Base-by-base conservation (phyloP, 1,140 invertebrate genomes). In the Platorchestia sp. region DNA sequence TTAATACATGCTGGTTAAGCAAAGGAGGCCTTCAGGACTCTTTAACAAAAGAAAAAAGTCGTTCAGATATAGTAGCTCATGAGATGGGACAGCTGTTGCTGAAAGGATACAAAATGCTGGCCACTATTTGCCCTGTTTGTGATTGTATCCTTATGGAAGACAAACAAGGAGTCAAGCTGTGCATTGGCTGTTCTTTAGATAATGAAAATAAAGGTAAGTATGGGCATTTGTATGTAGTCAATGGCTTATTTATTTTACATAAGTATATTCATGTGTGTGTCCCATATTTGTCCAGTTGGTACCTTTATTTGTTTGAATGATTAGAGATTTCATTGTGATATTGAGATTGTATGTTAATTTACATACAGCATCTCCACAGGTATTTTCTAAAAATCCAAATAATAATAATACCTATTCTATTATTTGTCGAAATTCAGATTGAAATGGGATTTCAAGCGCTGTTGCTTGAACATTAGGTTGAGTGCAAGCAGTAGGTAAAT, bases 111-210 rank as follows among this genome's bases (percentile, higher is more conserved):
- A 93, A 93, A 45, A 93, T 93, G 91, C 91, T 93, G 43, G 43
- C 91, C 19, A 47, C 7, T 45, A 14, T 45, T 6, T 93, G 91
- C n/a, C 0, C 1, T 45, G 43, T 93, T 40, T 93, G 91, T 93
- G 45, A 93, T 44, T 93, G 91, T n/a, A 93, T 93, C 45, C 91
- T 93, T 44, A 93, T 93, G 91, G 91, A 45, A 45, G 91, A 93
- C n/a, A 45, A 44, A 45, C 36, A 40, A 45, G 91, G 91, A 16
- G 36, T 40, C 91, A 42, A 45, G 40, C 43, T 93, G 41, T 93
- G 91, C 40, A 45, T 93, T 93, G 91, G 91, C 43, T 93, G 91
- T 40, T 44, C 41, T 93, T 93, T 93, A 47, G 91, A 93, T 44
- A 93, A 47, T 45, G 45, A 45, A 45, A 45, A 93, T 45, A 93